phyloP scores from a whole-genome alignment of 2,113 vertebrate species.

The Actenoides hombroni region DNA sequence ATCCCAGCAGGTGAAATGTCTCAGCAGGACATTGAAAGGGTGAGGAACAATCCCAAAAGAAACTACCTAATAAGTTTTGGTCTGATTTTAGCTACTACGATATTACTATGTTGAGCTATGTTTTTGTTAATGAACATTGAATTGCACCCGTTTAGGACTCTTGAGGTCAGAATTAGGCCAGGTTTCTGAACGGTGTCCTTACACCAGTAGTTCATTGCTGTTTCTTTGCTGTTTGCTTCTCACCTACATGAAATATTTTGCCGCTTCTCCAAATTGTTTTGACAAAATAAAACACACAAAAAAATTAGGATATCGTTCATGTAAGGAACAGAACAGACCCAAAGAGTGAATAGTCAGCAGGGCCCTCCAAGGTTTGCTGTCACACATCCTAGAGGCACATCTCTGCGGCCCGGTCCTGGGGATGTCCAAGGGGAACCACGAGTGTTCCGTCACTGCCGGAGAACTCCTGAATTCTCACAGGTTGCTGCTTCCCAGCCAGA shows the following conservation, averaged over 20 bases:
- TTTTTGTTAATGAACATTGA: neutral
- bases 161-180: neutral
- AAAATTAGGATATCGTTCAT: neutral
- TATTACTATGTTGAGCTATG: neutral
- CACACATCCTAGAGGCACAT: neutral
- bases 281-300: neutral
- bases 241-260: neutral
- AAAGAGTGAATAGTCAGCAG: fast-evolving
- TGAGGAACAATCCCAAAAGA: neutral
- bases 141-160: neutral
- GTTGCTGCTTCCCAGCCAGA: neutral
- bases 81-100: neutral
- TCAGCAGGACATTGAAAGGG: neutral
- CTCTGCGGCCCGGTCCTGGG: neutral
- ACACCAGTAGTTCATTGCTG: neutral
- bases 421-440: fast-evolving
- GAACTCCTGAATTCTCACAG: neutral
- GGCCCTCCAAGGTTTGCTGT: fast-evolving
- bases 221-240: neutral
- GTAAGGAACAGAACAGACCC: neutral
- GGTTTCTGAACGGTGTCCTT: neutral
- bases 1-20: neutral
- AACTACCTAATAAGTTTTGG: neutral
- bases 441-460: neutral
- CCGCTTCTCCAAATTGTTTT: neutral